Percentiles rank a stretch among this genome's conserved stretches.
Conservation (phyloP, 1,140 invertebrate genomes). For the Phocides pigmalion region DNA sequence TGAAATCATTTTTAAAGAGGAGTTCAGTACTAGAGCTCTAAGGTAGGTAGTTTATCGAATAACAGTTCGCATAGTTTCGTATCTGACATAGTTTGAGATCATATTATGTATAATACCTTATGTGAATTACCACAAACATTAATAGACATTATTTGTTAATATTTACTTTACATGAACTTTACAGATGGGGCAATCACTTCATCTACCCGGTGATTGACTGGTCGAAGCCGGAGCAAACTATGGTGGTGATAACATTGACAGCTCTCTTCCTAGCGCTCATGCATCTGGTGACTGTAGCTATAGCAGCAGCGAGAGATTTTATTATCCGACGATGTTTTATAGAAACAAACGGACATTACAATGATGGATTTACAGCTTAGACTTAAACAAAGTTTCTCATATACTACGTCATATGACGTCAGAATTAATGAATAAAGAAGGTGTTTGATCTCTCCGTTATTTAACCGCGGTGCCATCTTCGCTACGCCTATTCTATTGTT, state of each 20-base stretch:
- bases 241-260: slow-evolving; percentile 66
- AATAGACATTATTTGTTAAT: not conserved
- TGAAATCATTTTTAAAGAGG: too few species aligned
- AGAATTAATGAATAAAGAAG: too few species aligned
- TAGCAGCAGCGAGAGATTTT: slow-evolving; percentile 56
- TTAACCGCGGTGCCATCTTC: too few species aligned
- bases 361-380: slow-evolving; percentile 58
- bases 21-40: too few species aligned
- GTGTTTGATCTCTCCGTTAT: too few species aligned
- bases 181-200: slow-evolving; percentile 76
- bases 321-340: slow-evolving; percentile 44
- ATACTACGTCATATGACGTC: too few species aligned
- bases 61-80: too few species aligned
- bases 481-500: too few species aligned
- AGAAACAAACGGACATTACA: slow-evolving; percentile 61
- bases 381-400: too few species aligned
- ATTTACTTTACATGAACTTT: slow-evolving; percentile 7
- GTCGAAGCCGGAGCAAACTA: slow-evolving; percentile 75
- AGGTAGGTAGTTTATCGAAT: too few species aligned
- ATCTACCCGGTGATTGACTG: slow-evolving; percentile 91
- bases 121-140: not conserved
- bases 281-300: slow-evolving; percentile 62
- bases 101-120: not conserved
- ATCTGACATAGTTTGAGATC: too few species aligned
- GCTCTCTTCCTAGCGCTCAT: slow-evolving; percentile 69